A percentile compares a stretch with the other conserved stretches of the same genome.
phyloP scores from a whole-genome alignment of 2,888 invertebrate genomes.

The Quadroppia sp. region DNA sequence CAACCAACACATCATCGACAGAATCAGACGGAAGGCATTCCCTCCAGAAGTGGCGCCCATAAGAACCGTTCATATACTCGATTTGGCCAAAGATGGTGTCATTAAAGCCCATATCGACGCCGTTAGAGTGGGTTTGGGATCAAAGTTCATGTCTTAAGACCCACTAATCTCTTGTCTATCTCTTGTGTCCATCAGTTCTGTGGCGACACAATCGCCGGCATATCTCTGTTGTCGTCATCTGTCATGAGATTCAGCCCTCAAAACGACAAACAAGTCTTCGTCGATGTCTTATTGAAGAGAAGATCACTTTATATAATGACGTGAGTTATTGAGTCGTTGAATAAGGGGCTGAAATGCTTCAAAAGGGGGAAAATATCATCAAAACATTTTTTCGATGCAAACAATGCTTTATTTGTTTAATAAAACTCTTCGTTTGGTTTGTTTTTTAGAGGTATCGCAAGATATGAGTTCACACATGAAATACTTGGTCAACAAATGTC shows the following conservation, averaged over 20 bases:
- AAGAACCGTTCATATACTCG: constrained; percentile 82
- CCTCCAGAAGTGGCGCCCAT: constrained; percentile 62
- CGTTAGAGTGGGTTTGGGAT: constrained; percentile 63
- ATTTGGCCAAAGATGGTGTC: constrained; percentile 81
- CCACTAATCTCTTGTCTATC: not conserved
- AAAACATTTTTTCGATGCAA: no score
- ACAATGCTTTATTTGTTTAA: no score
- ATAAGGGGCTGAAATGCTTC: no score
- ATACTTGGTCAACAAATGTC: constrained; percentile 68
- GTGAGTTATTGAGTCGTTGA: constrained; percentile 57
- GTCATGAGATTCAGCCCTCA: constrained; percentile 80
- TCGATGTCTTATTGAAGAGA: constrained; percentile 70
- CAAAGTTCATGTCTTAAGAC: no score
- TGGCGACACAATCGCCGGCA: constrained; percentile 84
- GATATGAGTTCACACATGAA: constrained; percentile 88
- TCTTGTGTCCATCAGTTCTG: constrained; percentile 69
- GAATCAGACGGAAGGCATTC: constrained; percentile 66
- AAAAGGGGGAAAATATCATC: no score
- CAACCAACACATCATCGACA: constrained; percentile 66
- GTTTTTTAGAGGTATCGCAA: constrained; percentile 70
- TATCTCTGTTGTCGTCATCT: constrained; percentile 76
- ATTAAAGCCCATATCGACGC: constrained; percentile 97
- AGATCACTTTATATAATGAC: constrained; percentile 89
- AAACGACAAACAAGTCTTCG: constrained; percentile 60
- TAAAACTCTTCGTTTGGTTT: no score